A percentile compares a stretch with the other conserved stretches of the same genome.
Conservation (phyloP, 2,113 vertebrate species). For the Boulengerochromis microlepis region DNA sequence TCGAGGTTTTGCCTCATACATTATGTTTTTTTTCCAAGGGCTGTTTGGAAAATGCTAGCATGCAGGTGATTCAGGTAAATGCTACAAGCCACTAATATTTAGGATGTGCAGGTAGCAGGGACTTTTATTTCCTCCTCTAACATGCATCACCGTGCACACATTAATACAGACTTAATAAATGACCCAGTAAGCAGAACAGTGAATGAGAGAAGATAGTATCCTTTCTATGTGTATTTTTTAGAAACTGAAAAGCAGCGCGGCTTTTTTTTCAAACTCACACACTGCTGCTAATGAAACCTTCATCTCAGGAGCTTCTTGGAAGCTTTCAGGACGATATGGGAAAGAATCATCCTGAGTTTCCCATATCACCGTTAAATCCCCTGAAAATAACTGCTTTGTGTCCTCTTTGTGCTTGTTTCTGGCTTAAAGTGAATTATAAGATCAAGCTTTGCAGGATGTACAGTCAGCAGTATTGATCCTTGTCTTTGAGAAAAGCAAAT, state of each 20-base stretch:
- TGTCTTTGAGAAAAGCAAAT: constrained; percentile 13
- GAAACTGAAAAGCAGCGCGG: rapidly evolving
- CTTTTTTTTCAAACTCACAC: rapidly evolving
- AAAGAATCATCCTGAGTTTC: neutral
- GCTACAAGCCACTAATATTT: neutral
- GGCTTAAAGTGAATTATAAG: neutral
- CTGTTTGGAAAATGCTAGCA: neutral
- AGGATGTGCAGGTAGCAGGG: neutral
- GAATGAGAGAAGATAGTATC: rapidly evolving
- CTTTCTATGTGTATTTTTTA: neutral
- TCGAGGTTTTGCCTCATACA: rapidly evolving
- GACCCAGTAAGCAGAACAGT: rapidly evolving
- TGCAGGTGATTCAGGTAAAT: neutral
- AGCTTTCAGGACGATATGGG: neutral
- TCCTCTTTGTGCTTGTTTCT: neutral
- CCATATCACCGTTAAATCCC: neutral
- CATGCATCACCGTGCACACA: neutral
- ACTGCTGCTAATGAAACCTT: neutral
- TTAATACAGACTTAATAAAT: neutral
- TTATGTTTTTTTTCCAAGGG: neutral
- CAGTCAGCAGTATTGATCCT: neutral
- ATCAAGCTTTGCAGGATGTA: neutral
- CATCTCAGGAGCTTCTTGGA: neutral
- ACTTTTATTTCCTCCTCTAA: neutral
- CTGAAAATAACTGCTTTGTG: neutral